A percentile compares a stretch with the other conserved stretches of the same genome.
phyloP scores from a whole-genome alignment of 2,797 vertebrate genomes.

The Gallinago nigripennis region DNA sequence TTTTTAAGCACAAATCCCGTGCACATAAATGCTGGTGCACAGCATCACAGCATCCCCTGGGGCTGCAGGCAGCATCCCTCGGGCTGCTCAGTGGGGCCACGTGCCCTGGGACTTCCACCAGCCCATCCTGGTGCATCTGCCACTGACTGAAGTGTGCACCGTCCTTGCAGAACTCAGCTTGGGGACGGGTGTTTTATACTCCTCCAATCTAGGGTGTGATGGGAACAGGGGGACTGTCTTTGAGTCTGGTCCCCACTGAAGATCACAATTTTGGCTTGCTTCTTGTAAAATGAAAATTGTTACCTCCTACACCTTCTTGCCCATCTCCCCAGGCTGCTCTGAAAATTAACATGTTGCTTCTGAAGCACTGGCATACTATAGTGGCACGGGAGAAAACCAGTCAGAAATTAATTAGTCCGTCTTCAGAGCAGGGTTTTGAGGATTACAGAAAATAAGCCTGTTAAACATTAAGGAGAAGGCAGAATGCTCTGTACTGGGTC shows the following conservation, averaged over 20 bases:
- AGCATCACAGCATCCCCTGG: fast-evolving
- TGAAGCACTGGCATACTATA: not conserved
- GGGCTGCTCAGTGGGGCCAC: fast-evolving
- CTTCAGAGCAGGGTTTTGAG: not conserved
- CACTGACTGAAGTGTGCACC: fast-evolving
- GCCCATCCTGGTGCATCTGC: fast-evolving
- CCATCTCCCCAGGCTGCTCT: not conserved
- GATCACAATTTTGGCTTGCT: not conserved
- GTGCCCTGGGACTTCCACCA: not conserved
- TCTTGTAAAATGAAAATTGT: not conserved
- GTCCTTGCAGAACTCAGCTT: fast-evolving
- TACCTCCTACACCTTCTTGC: not conserved
- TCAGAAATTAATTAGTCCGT: conserved; percentile 48
- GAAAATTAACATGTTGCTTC: conserved; percentile 14
- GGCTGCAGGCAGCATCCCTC: fast-evolving
- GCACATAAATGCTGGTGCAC: not conserved
- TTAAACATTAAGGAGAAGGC: conserved; percentile 28
- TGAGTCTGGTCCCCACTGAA: not conserved
- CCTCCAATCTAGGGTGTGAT: not conserved
- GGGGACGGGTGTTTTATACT: not conserved
- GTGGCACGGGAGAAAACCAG: not conserved
- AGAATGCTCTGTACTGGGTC: conserved; percentile 10
- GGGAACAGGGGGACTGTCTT: not conserved
- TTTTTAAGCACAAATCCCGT: not conserved
- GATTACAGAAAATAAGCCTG: conserved; percentile 42